Evolutionary conservation across 2,113 vertebrate genomes (phyloP).

Genomic region (Vimba vimba): DNA sequence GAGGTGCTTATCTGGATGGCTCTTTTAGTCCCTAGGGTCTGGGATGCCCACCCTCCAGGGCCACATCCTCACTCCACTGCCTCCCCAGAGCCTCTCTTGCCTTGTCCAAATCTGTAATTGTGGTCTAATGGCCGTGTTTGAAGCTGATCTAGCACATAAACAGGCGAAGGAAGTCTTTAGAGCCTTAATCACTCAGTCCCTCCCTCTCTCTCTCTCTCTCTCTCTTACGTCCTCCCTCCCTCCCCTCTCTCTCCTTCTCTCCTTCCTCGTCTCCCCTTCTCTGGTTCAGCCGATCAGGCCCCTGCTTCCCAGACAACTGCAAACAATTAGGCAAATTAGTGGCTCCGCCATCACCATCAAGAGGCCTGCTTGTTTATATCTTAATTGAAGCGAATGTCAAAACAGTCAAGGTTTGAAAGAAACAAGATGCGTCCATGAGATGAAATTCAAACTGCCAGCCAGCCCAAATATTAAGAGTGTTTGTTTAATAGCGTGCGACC

Average conservation of each 20-base stretch:
- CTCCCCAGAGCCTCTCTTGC: constrained; percentile 69
- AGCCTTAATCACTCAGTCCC: constrained; percentile 91
- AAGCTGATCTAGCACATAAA: constrained; percentile 96
- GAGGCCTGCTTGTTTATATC: constrained; percentile 99
- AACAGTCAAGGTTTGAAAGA: constrained; percentile 99
- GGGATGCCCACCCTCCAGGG: constrained; percentile 55
- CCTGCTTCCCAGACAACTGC: constrained; percentile 97
- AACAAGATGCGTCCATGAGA: constrained; percentile 99
- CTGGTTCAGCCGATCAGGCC: constrained; percentile 81
- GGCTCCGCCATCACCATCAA: constrained; percentile 99
- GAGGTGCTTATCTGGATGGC: constrained; percentile 43
- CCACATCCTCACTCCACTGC: constrained; percentile 50
- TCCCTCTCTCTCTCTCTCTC: constrained; percentile 57
- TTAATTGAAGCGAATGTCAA: constrained; percentile 99
- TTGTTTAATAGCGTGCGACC: constrained; percentile 99
- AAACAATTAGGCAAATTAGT: constrained; percentile 99
- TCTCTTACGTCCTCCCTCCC: constrained; percentile 39
- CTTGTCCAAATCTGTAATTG: constrained; percentile 90
- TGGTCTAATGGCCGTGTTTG: constrained; percentile 96
- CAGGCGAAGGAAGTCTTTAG: constrained; percentile 95
- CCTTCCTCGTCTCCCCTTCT: constrained; percentile 74
- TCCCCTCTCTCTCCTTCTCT: constrained; percentile 35
- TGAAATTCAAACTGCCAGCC: constrained; percentile 99
- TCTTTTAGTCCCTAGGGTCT: constrained; percentile 35
- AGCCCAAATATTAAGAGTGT: constrained; percentile 99